Conservation (phyloP, 1,140 invertebrate genomes). For the Penaeus japonicus region DNA sequence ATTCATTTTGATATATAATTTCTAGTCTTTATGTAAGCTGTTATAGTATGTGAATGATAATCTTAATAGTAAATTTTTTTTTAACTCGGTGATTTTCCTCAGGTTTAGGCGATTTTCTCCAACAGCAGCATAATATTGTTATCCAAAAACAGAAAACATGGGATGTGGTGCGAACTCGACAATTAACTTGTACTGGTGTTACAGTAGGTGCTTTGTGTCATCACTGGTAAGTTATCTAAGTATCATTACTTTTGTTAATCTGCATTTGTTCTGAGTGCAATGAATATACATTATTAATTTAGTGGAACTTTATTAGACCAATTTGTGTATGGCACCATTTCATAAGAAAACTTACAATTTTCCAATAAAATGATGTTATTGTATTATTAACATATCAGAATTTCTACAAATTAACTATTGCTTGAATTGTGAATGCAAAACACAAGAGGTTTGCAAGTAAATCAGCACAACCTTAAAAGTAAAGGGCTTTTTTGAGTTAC, state of each 20-base stretch:
- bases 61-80: not conserved
- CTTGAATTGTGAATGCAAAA: too few relatives aligned
- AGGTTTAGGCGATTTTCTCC: slow-evolving; percentile 77
- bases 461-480: not conserved
- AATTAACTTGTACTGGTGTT: slow-evolving; percentile 76
- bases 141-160: slow-evolving; percentile 68
- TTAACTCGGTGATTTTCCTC: not conserved
- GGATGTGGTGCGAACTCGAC: slow-evolving; percentile 73
- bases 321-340: too few relatives aligned
- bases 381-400: too few relatives aligned
- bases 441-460: too few relatives aligned
- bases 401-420: too few relatives aligned
- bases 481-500: not conserved
- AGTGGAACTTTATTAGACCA: too few relatives aligned
- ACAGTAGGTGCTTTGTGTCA: slow-evolving; percentile 85
- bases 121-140: slow-evolving; percentile 85
- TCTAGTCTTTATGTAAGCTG: not conserved
- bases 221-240: slow-evolving; percentile 71
- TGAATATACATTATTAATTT: not conserved
- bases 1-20: too few relatives aligned
- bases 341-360: too few relatives aligned
- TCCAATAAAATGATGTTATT: too few relatives aligned
- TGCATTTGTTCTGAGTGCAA: not conserved
- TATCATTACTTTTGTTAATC: not conserved
- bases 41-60: not conserved